Base-by-base conservation (phyloP, 2,113 vertebrate genomes). In the Colistium nudipinnis region DNA sequence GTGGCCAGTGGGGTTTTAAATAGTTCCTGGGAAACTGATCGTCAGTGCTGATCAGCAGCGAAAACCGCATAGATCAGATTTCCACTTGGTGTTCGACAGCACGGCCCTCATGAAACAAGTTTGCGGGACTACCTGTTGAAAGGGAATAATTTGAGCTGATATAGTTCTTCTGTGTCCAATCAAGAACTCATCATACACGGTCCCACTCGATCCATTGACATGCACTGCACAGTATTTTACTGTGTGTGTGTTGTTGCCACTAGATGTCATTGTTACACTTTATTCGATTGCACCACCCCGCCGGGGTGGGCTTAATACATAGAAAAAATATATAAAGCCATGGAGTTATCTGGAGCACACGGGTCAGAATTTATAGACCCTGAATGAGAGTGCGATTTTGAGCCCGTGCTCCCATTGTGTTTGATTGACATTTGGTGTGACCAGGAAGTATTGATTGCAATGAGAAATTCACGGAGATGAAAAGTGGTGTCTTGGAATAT, bases 201-300 rank as follows among this genome's bases (percentile, higher is more conserved):
- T n/a, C n/a, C n/a, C n/a, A n/a, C n/a, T n/a, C n/a, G n/a, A n/a
- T n/a, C n/a, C n/a, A n/a, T 51, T 30, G 13, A 28, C 11, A 16
- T 41, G 8, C 5, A 2, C 20, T 35, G 13, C 14, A 13, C 33
- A 7, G 14, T 4, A 8, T 36, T n/a, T 41, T 8, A 14, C 12
- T 64, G 35, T 19, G 44, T 20, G 33, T 20, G 4, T 2, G 1
- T 1, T 41, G 17, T 3, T 47, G 30, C 88, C 91, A 89, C 89
- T 78, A 90, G 91, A 82, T 90, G 91, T 84, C 88, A 70, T 45
- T 86, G 79, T 84, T 64, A 82, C 72, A 71, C 85, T 78, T 88
- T 68, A 74, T 57, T 68, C 62, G 44, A 19, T 39, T 6, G 17
- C 53, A 30, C 51, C 13, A 1, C 70, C 56, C 39, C 77, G 59